Percentiles rank a stretch among this genome's conserved stretches.
Conservation (phyloP, 2,797 vertebrate genomes). For the Chloroceryle inda region DNA sequence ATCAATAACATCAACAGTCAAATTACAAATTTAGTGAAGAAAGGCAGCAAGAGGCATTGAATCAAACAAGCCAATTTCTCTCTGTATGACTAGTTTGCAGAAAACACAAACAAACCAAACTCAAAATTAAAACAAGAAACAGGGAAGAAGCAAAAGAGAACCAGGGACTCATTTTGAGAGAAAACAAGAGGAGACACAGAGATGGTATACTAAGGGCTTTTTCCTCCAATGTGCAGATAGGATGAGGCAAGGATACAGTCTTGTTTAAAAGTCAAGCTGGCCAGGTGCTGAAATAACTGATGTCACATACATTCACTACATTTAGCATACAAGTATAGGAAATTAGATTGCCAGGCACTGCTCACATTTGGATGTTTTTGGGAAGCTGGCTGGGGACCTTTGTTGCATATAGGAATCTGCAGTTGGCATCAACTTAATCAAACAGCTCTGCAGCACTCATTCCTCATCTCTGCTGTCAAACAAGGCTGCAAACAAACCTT, state of each 20-base stretch:
- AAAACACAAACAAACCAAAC: background rate
- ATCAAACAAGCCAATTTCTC: background rate
- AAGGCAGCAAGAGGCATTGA: background rate
- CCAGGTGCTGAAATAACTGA: background rate
- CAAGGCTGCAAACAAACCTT: background rate
- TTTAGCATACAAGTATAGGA: background rate
- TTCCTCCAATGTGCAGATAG: rapidly evolving
- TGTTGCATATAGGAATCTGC: background rate
- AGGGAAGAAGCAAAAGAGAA: background rate
- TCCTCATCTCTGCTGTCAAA: background rate
- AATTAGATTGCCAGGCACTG: background rate
- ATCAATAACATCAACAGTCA: background rate
- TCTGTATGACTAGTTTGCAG: background rate
- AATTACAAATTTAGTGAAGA: conserved; percentile 3
- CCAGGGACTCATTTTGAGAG: background rate
- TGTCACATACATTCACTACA: background rate
- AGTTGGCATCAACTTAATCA: background rate
- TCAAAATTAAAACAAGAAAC: background rate
- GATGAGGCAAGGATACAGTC: background rate
- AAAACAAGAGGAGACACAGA: background rate
- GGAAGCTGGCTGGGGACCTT: background rate
- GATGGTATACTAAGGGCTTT: background rate
- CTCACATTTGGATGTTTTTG: background rate
- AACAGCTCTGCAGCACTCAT: background rate
- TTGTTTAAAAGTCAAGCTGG: background rate